phyloP scores from a whole-genome alignment of 1,140 invertebrate genomes.

The Trichogramma pretiosum region DNA sequence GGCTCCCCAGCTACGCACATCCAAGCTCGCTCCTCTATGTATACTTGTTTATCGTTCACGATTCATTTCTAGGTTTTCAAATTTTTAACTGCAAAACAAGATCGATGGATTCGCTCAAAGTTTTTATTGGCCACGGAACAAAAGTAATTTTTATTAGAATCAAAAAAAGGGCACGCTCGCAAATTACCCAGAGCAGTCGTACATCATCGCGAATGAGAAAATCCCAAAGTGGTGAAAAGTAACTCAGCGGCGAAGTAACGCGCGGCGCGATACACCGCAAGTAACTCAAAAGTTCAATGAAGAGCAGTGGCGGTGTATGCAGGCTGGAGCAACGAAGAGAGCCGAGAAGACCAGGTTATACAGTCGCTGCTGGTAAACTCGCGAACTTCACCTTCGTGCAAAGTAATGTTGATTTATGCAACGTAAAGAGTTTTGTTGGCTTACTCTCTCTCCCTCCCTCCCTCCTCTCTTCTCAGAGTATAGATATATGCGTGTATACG shows the following conservation, averaged over 20 bases:
- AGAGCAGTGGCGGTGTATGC: conserved; percentile 7
- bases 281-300: conserved; percentile 11
- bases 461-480: too few relatives aligned
- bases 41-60: not conserved
- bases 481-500: not conserved
- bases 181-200: not conserved
- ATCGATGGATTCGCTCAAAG: not conserved
- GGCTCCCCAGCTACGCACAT: not conserved
- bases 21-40: not conserved
- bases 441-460: conserved; percentile 24
- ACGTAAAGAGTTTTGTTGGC: too few relatives aligned
- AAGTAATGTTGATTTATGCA: conserved; percentile 45
- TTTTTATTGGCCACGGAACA: not conserved
- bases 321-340: not conserved
- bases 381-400: conserved; percentile 42
- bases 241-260: not conserved
- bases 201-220: not conserved
- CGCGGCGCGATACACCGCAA: not conserved
- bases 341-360: not conserved
- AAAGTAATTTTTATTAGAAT: not conserved
- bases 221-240: not conserved
- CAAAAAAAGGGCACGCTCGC: not conserved
- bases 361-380: not conserved
- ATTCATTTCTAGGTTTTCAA: not conserved
- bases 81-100: not conserved